phyloP scores from a whole-genome alignment of 2,113 vertebrate genomes.

The Setophaga kirtlandii region DNA sequence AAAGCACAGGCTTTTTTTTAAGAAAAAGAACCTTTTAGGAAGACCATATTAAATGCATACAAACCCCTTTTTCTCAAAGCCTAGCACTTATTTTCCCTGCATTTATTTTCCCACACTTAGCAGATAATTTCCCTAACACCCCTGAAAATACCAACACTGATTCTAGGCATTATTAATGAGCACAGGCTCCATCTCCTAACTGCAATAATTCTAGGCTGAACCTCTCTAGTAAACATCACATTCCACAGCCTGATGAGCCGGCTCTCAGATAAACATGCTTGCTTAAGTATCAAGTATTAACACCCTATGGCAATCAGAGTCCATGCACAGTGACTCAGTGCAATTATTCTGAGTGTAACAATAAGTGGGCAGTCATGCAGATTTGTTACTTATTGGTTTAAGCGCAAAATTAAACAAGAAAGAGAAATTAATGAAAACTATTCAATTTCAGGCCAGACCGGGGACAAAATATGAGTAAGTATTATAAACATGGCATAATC shows the following conservation, averaged over 20 bases:
- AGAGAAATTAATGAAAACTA: constrained; percentile 59
- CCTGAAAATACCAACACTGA: not conserved
- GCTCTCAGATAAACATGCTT: constrained; percentile 39
- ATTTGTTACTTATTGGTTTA: constrained; percentile 66
- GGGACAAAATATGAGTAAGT: constrained; percentile 33
- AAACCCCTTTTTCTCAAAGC: not conserved
- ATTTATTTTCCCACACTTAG: not conserved
- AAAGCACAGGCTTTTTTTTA: not conserved
- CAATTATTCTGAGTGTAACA: constrained; percentile 39
- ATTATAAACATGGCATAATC: constrained; percentile 69
- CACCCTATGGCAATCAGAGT: constrained; percentile 39
- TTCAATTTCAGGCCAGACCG: constrained; percentile 41
- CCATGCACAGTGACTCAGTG: constrained; percentile 49
- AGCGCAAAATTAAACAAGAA: constrained; percentile 65
- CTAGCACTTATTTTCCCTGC: not conserved
- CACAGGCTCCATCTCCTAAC: not conserved
- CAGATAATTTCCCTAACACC: not conserved
- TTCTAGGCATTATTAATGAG: not conserved
- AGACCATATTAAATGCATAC: not conserved
- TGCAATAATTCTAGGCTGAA: not conserved
- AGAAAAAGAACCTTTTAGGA: not conserved
- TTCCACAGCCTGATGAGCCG: not conserved
- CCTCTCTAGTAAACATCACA: not conserved
- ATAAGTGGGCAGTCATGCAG: constrained; percentile 55
- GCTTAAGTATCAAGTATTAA: constrained; percentile 47